Evolutionary conservation across 2,888 invertebrate genomes (phyloP), one percentile per base, ranked within the genome.

Genomic region (Blomia tropicalis): DNA sequence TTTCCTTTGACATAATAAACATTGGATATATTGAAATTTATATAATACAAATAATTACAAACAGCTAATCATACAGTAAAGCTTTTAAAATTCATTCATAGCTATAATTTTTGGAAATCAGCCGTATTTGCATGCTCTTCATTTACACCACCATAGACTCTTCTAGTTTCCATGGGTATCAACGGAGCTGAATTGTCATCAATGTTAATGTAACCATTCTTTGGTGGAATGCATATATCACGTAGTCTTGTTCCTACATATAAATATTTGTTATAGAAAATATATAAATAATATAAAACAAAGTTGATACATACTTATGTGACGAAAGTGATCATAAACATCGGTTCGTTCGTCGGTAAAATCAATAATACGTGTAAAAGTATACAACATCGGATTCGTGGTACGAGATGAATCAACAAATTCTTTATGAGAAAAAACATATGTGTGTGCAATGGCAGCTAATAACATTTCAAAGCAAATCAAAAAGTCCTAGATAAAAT

Each of bases 391-490:
- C 23, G 75, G 72, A 32, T 72, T 71, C 51, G 73, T 73, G 53
- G 72, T 72, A 2, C 75, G 75, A 58, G 82, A 70, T 60, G 71
- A 68, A 67, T 77, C 76, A 22, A 85, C 80, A 72, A 82, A 95
- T 43, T 88, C 87, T 72, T 84, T 82, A 74, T 91, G 87, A n/a
- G 91, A 87, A 75, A 95, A 95, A 71, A 90, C 88, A 75, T 87
- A 93, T 73, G 90, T 89, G 74, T 95, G 93, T 0, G 91, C 93
- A 27, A 93, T 81, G 1, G 93, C 90, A 27, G 93, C 93, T 70
- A 93, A 74, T 73, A 93, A 92, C 95, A 95, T 95, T 78, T 95
- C 95, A 71, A 95, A 88, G 73, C 95, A 95, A 69, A 95, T 91
- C 62, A 90, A 77, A 75, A 95, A 92, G 77, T 95, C 88, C 84